Conservation (phyloP, 1,140 invertebrate genomes). For the Hyposmocoma kahamanoa region DNA sequence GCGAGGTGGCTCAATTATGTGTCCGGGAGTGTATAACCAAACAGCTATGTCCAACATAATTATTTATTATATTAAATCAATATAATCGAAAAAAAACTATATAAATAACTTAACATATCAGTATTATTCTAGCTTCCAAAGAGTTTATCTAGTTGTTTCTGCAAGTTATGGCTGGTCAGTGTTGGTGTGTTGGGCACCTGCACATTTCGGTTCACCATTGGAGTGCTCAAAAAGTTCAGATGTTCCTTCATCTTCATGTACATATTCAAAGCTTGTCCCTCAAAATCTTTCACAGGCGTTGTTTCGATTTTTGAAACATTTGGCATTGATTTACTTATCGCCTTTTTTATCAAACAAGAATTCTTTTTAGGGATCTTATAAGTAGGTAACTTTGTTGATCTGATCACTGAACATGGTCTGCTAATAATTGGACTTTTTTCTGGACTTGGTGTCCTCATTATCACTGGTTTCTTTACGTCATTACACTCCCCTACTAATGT, state of each 20-base stretch:
- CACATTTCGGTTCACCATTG: slow-evolving; percentile 16
- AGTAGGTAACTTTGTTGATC: slow-evolving; percentile 37
- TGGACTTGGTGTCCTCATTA: slow-evolving; percentile 11
- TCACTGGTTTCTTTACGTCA: slow-evolving; percentile 14
- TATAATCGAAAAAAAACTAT: too few species aligned
- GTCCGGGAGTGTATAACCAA: too few species aligned
- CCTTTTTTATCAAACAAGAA: slow-evolving; percentile 44
- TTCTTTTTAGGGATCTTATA: slow-evolving; percentile 57
- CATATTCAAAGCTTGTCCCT: slow-evolving; percentile 38
- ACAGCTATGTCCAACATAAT: too few species aligned
- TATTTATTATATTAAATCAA: too few species aligned
- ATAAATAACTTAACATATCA: too few species aligned
- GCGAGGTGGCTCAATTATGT: too few species aligned
- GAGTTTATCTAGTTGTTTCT: slow-evolving; percentile 53
- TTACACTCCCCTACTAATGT: slow-evolving; percentile 18
- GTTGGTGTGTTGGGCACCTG: slow-evolving; percentile 38
- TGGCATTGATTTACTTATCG: slow-evolving; percentile 49
- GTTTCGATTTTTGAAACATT: slow-evolving; percentile 29
- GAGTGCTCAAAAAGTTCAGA: slow-evolving; percentile 58
- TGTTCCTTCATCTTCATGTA: slow-evolving; percentile 59
- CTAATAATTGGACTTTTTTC: slow-evolving; percentile 20
- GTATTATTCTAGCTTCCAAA: slow-evolving; percentile 30
- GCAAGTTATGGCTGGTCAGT: slow-evolving; percentile 51
- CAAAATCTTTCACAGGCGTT: slow-evolving; percentile 32
- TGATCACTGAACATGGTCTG: slow-evolving; percentile 35